These are phyloP conservation scores for Mormyrus lacerda DNA, from an alignment of 2,113 vertebrate species.

Conservation along the genomic window DNA sequence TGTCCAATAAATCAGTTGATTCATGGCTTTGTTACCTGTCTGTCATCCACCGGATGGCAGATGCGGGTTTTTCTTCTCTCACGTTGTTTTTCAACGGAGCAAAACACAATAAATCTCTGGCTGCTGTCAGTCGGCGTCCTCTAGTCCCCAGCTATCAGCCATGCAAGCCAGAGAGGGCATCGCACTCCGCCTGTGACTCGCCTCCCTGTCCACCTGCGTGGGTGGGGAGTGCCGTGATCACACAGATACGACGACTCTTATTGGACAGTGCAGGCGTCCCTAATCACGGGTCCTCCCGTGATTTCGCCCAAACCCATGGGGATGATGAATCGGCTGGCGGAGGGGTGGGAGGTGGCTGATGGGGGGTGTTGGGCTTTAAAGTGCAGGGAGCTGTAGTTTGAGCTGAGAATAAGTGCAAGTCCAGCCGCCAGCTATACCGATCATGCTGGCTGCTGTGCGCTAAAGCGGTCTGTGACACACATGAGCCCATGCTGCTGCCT, in stretches of 20 bases:
- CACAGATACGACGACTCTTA: constrained; percentile 83
- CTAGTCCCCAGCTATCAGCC: constrained; percentile 60
- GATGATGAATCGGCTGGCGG: constrained; percentile 80
- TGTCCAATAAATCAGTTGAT: constrained; percentile 55
- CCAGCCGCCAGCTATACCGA: background rate
- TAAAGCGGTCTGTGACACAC: background rate
- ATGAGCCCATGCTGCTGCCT: too few species aligned
- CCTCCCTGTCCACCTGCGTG: constrained; percentile 77
- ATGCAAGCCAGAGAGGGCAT: constrained; percentile 63
- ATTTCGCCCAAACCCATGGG: constrained; percentile 68
- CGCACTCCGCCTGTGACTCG: constrained; percentile 71
- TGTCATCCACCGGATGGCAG: constrained; percentile 51
- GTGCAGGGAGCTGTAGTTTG: constrained; percentile 47
- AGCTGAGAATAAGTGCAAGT: background rate
- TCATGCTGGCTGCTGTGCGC: background rate
- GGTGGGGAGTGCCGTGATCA: constrained; percentile 70
- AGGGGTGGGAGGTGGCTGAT: constrained; percentile 71
- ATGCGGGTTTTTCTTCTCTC: constrained; percentile 14
- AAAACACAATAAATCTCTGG: constrained; percentile 66
- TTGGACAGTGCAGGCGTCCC: constrained; percentile 90
- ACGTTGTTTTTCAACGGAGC: constrained; percentile 44
- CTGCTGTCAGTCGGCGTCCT: constrained; percentile 43
- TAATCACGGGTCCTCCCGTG: constrained; percentile 27
- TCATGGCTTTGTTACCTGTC: constrained; percentile 58
- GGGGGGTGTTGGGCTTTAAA: constrained; percentile 65